Evolutionary conservation across 2,113 vertebrate species (phyloP).

Genomic region (Apus apus): DNA sequence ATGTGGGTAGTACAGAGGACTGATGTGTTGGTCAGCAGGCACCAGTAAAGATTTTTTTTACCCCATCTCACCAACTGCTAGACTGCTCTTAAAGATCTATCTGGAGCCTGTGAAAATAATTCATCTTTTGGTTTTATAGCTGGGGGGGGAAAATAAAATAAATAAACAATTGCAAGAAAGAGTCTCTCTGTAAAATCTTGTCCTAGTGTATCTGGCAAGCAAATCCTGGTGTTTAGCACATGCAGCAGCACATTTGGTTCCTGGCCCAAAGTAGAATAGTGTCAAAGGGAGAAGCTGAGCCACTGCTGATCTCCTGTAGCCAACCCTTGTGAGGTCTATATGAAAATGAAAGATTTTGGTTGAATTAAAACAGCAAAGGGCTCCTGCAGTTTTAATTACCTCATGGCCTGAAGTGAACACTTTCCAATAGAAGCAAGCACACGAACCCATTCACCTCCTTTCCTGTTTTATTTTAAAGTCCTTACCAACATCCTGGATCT

Average conservation of each 20-base stretch:
- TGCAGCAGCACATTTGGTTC: neutral
- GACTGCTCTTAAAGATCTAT: neutral
- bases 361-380: neutral
- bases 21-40: neutral
- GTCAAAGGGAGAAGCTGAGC: neutral
- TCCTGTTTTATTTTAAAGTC: neutral
- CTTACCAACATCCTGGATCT: conserved; percentile 52
- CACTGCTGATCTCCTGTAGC: neutral
- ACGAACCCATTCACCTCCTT: neutral
- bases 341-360: neutral
- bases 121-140: neutral
- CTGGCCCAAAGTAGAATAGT: neutral
- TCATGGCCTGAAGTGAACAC: neutral
- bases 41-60: neutral
- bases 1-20: neutral
- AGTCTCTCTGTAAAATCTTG: neutral
- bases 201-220: neutral
- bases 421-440: neutral
- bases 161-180: neutral
- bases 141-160: neutral
- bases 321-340: neutral
- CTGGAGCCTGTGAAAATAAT: neutral
- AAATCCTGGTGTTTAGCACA: neutral
- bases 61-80: neutral
- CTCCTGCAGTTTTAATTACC: neutral